Conservation (phyloP, 2,113 vertebrate genomes). For the Xiphophorus couchianus region DNA sequence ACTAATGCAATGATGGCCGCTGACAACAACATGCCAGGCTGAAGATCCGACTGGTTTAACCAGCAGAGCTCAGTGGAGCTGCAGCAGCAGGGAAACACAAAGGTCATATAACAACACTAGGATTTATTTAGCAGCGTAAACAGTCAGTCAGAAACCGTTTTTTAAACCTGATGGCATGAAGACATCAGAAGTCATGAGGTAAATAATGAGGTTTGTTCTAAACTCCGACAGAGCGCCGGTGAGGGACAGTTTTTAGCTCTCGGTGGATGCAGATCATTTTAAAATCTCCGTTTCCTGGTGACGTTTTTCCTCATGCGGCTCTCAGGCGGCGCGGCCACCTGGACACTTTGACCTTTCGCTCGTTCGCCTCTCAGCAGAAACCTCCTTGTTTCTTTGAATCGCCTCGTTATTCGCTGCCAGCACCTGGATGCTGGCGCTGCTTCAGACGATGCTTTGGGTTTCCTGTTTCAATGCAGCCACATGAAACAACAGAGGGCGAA, state of each 20-base stretch:
- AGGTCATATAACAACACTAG: too few relatives aligned
- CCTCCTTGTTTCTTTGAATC: conserved; percentile 14
- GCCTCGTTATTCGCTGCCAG: conserved; percentile 4
- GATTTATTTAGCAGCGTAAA: too few relatives aligned
- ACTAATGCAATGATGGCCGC: too few relatives aligned
- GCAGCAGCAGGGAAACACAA: too few relatives aligned
- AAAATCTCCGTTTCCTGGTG: neutral
- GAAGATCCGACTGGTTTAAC: too few relatives aligned
- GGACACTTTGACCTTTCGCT: conserved; percentile 16
- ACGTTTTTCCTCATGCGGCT: neutral
- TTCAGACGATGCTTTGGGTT: conserved; percentile 25
- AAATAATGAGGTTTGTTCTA: neutral
- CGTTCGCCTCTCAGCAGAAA: neutral
- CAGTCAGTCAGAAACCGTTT: too few relatives aligned
- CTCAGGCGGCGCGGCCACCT: conserved; percentile 7
- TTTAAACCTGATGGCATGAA: neutral
- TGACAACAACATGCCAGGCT: too few relatives aligned
- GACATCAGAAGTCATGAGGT: neutral
- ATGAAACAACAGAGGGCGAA: conserved; percentile 36
- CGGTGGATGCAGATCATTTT: neutral
- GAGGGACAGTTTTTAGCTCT: neutral
- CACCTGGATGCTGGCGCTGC: conserved; percentile 29
- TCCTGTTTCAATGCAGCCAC: conserved; percentile 25
- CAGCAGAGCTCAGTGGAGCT: too few relatives aligned
- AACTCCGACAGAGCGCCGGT: too few relatives aligned